A percentile compares a stretch with the other conserved stretches of the same genome.
phyloP scores from a whole-genome alignment of 2,113 vertebrate genomes.

The Sialia sialis region DNA sequence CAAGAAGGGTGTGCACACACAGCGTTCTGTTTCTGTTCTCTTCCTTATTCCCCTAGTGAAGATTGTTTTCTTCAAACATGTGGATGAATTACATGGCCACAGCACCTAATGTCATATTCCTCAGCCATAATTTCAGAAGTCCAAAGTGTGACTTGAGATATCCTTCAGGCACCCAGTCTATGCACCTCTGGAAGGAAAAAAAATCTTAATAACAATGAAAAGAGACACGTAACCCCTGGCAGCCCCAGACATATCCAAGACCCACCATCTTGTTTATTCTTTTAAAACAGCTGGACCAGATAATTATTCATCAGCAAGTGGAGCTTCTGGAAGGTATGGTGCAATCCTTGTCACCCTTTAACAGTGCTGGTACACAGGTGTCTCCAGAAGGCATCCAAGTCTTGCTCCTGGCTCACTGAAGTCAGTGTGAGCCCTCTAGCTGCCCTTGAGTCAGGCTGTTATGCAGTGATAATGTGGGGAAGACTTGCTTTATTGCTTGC shows the following conservation, averaged over 20 bases:
- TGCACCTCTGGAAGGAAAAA: not conserved
- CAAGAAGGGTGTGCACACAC: not conserved
- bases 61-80: accelerated
- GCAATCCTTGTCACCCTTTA: not conserved
- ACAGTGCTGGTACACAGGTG: not conserved
- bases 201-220: not conserved
- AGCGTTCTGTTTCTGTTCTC: not conserved
- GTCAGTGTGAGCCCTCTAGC: not conserved
- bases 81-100: not conserved
- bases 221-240: not conserved
- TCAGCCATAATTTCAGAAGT: not conserved
- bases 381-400: not conserved
- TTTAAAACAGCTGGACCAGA: constrained; percentile 84
- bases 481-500: not conserved
- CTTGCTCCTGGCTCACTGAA: not conserved
- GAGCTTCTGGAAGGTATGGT: constrained; percentile 90
- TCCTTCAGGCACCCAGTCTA: not conserved
- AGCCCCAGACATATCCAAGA: not conserved
- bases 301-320: constrained; percentile 96
- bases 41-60: not conserved
- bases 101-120: not conserved
- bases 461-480: not conserved
- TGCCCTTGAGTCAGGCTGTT: not conserved
- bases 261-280: not conserved
- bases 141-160: not conserved